These are phyloP conservation scores for Rhinella marina DNA, from an alignment of 2,797 vertebrate species.

Conservation along the genomic window DNA sequence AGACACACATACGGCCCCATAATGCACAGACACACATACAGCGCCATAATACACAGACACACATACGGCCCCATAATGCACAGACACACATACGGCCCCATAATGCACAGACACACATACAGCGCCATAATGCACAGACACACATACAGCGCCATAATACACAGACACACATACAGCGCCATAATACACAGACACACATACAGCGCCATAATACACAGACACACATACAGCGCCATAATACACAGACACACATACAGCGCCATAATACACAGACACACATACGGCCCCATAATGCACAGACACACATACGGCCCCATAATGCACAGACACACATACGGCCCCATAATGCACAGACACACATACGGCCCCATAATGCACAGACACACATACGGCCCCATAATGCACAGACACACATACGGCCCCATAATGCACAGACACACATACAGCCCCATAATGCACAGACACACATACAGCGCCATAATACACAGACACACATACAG, in stretches of 20 bases:
- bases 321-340: neutral
- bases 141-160: neutral
- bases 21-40: neutral
- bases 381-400: neutral
- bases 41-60: neutral
- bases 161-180: neutral
- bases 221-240: neutral
- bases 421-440: neutral
- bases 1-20: neutral
- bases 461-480: neutral
- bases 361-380: neutral
- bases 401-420: neutral
- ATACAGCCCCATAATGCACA: neutral
- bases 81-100: neutral
- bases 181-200: neutral
- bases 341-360: neutral
- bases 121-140: neutral
- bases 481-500: neutral
- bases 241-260: neutral
- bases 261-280: neutral
- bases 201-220: neutral
- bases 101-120: neutral
- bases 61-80: neutral
- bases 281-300: neutral
- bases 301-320: neutral